phyloP scores from a whole-genome alignment of 2,888 invertebrate species.

The Arctia plantaginis region DNA sequence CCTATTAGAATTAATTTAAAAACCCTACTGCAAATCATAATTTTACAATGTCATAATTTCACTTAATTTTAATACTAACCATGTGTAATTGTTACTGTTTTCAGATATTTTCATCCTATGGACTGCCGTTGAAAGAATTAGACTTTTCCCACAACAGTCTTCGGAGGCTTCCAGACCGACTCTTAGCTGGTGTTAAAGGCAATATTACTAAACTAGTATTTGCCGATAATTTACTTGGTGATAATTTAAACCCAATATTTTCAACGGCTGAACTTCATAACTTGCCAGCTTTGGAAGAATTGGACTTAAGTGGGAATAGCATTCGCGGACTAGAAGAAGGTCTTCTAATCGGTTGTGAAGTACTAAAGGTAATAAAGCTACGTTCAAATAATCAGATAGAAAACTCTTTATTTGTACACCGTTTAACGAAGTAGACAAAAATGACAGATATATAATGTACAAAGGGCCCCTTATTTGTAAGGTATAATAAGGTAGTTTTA shows the following conservation, averaged over 20 bases:
- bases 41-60: no score
- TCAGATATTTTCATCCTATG: conserved; percentile 90
- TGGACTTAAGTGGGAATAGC: conserved; percentile 93
- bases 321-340: conserved; percentile 95
- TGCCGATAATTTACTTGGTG: conserved; percentile 94
- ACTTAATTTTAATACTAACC: not conserved
- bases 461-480: no score
- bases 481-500: not conserved
- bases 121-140: conserved; percentile 90
- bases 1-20: not conserved
- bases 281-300: conserved; percentile 89
- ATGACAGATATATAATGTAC: no score
- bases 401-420: no score
- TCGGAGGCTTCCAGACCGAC: conserved; percentile 91
- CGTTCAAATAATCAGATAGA: no score
- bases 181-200: conserved; percentile 88
- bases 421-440: no score
- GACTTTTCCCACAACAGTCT: conserved; percentile 95
- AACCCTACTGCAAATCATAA: not conserved
- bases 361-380: conserved; percentile 86
- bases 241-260: conserved; percentile 96
- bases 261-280: conserved; percentile 94
- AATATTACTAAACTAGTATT: conserved; percentile 90
- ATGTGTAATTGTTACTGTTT: conserved; percentile 42
- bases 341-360: conserved; percentile 92